phyloP scores from a whole-genome alignment of 2,888 invertebrate species.

The Amiota minor region DNA sequence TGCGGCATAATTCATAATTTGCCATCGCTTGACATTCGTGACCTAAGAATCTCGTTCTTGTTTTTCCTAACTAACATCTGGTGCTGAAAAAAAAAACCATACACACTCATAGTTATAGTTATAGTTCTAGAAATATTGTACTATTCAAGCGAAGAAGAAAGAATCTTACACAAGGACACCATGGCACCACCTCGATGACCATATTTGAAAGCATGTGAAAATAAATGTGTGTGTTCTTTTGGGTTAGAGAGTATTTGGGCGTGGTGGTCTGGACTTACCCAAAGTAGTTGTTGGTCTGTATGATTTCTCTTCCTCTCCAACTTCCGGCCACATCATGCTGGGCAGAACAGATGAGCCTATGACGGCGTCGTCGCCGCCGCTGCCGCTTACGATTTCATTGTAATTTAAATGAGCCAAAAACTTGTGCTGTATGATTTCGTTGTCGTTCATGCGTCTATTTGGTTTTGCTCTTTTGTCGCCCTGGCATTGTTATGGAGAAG shows the following conservation, averaged over 20 bases:
- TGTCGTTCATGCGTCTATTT: background rate
- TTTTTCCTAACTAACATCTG: background rate
- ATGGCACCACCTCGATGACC: background rate
- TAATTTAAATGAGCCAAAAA: constrained; percentile 60
- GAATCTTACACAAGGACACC: background rate
- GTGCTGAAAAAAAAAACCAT: background rate
- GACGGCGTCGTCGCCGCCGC: background rate
- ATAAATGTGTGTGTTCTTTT: constrained; percentile 48
- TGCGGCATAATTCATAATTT: constrained; percentile 27
- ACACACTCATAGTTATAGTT: background rate
- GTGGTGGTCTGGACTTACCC: background rate
- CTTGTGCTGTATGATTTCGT: background rate
- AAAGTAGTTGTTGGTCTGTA: background rate
- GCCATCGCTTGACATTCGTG: constrained; percentile 24
- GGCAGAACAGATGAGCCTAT: background rate
- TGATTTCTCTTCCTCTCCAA: constrained; percentile 33
- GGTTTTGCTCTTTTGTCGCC: background rate
- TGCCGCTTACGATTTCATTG: constrained; percentile 47
- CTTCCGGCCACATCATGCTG: constrained; percentile 25
- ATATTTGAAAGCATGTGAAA: no score
- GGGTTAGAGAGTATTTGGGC: constrained; percentile 21
- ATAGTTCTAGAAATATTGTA: no score
- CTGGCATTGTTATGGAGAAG: background rate
- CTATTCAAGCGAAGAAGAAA: no score
- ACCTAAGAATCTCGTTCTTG: constrained; percentile 3